These are phyloP conservation scores for Anoplopoma fimbria DNA, from an alignment of 2,113 vertebrate species.

Conservation along the genomic window DNA sequence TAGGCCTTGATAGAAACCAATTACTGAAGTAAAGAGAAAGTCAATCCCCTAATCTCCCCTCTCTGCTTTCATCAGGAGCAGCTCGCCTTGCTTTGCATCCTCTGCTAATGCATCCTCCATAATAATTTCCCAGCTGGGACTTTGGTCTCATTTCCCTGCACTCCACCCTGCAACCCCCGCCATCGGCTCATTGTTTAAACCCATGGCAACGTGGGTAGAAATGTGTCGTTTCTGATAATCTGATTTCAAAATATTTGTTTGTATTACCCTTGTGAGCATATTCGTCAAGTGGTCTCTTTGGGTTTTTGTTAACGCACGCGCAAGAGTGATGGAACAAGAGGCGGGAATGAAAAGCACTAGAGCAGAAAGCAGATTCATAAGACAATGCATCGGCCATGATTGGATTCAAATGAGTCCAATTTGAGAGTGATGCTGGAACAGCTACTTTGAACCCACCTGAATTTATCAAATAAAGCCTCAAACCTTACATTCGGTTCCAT, in stretches of 20 bases:
- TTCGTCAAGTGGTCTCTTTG: slow-evolving; percentile 15
- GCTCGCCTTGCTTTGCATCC: slow-evolving; percentile 51
- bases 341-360: slow-evolving; percentile 12
- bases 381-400: slow-evolving; percentile 30
- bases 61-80: slow-evolving; percentile 56
- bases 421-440: slow-evolving; percentile 18
- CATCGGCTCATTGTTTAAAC: slow-evolving; percentile 25
- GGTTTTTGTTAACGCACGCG: slow-evolving; percentile 13
- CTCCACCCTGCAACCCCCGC: slow-evolving; percentile 8
- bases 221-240: neutral
- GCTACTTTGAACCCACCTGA: slow-evolving; percentile 2
- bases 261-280: neutral
- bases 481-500: neutral
- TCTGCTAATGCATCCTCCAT: slow-evolving; percentile 57
- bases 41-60: slow-evolving; percentile 59
- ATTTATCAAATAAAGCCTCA: neutral
- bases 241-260: slow-evolving; percentile 34
- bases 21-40: slow-evolving; percentile 50
- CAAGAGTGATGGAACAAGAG: slow-evolving; percentile 6
- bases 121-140: slow-evolving; percentile 66
- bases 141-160: slow-evolving; percentile 45
- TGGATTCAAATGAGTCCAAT: slow-evolving; percentile 49
- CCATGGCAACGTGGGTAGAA: slow-evolving; percentile 3
- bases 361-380: slow-evolving; percentile 45
- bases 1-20: slow-evolving; percentile 34